These are phyloP conservation scores for Drosophila falleni DNA, from an alignment of 2,888 invertebrate genomes.

Conservation along the genomic window DNA sequence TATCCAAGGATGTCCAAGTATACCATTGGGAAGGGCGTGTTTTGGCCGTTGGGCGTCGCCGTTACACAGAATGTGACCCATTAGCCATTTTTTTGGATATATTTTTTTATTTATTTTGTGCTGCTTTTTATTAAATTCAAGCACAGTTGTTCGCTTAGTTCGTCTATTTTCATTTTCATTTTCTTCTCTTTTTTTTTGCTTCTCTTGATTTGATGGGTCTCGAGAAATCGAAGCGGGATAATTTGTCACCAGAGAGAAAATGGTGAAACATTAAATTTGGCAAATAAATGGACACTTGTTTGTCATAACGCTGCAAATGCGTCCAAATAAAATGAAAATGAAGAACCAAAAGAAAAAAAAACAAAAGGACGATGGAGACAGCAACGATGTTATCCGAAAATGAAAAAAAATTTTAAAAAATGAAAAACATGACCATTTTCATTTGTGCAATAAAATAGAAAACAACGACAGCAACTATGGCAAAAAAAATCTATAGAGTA, in stretches of 20 bases:
- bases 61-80: conserved; percentile 67
- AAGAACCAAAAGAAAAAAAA: conserved; percentile 39
- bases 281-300: conserved; percentile 81
- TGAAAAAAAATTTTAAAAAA: conserved; percentile 54
- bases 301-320: conserved; percentile 80
- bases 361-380: conserved; percentile 28
- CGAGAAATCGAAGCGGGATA: conserved; percentile 76
- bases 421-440: conserved; percentile 79
- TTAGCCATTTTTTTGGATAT: conserved; percentile 52
- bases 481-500: conserved; percentile 2
- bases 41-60: conserved; percentile 16
- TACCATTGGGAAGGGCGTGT: conserved; percentile 41
- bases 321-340: conserved; percentile 70
- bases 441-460: conserved; percentile 76
- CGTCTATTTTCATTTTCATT: conserved; percentile 12
- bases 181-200: not conserved
- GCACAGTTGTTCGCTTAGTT: conserved; percentile 63
- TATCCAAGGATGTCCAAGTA: conserved; percentile 20
- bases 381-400: conserved; percentile 58
- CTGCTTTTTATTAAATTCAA: conserved; percentile 64
- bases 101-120: conserved; percentile 5
- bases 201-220: conserved; percentile 52
- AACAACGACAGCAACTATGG: conserved; percentile 53
- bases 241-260: conserved; percentile 74
- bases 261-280: conserved; percentile 80